phyloP scores from a whole-genome alignment of 2,888 invertebrate species.

The Empis livida region DNA sequence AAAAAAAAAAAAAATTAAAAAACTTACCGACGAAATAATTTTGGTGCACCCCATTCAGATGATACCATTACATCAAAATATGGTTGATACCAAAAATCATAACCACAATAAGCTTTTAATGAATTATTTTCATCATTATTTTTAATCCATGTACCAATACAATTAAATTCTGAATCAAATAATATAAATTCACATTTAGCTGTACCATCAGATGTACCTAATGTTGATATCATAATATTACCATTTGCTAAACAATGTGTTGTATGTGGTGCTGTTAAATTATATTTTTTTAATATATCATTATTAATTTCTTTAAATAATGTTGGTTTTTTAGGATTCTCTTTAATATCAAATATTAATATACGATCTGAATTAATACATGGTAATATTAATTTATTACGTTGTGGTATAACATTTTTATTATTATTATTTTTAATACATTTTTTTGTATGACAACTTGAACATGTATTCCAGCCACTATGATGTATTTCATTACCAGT shows the following conservation, averaged over 20 bases:
- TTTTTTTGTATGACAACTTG: slow-evolving; percentile 60
- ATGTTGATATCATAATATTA: slow-evolving; percentile 86
- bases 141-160: slow-evolving; percentile 57
- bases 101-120: slow-evolving; percentile 61
- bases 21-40: slow-evolving; percentile 45
- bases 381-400: slow-evolving; percentile 75
- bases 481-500: slow-evolving; percentile 86
- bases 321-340: slow-evolving; percentile 57
- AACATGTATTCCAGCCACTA: slow-evolving; percentile 94
- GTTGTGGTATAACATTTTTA: slow-evolving; percentile 38
- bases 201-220: slow-evolving; percentile 81
- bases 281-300: slow-evolving; percentile 56
- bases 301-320: slow-evolving; percentile 73
- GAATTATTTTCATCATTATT: slow-evolving; percentile 30
- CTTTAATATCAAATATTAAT: slow-evolving; percentile 69
- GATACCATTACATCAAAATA: slow-evolving; percentile 81
- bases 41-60: slow-evolving; percentile 87
- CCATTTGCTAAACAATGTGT: slow-evolving; percentile 87
- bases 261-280: slow-evolving; percentile 84
- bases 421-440: slow-evolving; percentile 29
- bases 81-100: slow-evolving; percentile 98
- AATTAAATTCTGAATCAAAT: slow-evolving; percentile 63
- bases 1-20: no score
- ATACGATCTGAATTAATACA: slow-evolving; percentile 68
- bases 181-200: slow-evolving; percentile 78